Conservation (phyloP, 2,888 invertebrate species). For the Cryptophagus acutangulus region DNA sequence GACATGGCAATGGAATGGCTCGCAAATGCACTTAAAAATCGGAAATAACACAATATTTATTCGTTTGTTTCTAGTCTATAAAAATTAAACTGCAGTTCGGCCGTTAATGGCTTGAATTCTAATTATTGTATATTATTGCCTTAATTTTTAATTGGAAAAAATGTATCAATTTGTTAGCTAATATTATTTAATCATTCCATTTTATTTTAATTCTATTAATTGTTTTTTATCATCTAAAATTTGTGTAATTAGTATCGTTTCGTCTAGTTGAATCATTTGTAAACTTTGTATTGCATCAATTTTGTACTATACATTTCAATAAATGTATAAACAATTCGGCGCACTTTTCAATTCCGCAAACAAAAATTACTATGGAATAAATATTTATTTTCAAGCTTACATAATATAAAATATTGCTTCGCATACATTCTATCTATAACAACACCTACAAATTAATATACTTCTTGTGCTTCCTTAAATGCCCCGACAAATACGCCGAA, state of each 20-base stretch:
- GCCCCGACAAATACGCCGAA: conserved; percentile 34
- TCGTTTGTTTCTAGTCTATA: conserved; percentile 14
- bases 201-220: too few relatives aligned
- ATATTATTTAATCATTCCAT: conserved; percentile 8
- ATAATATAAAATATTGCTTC: too few relatives aligned
- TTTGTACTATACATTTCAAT: conserved; percentile 7
- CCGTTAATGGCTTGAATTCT: background rate
- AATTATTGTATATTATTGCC: background rate
- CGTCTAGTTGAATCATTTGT: background rate
- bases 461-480: conserved; percentile 36
- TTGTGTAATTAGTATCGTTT: conserved; percentile 1
- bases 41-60: conserved; percentile 62
- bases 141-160: conserved; percentile 2
- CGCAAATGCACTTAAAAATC: conserved; percentile 81
- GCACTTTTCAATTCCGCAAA: too few relatives aligned
- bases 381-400: too few relatives aligned
- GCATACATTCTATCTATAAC: conserved; percentile 52
- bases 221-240: background rate
- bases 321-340: too few relatives aligned
- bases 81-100: too few relatives aligned
- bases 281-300: conserved; percentile 3
- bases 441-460: conserved; percentile 34
- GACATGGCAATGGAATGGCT: conserved; percentile 99
- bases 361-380: too few relatives aligned
- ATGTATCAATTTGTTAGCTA: background rate